These are phyloP conservation scores for Lithophane socia DNA, from an alignment of 2,888 invertebrate species.

Conservation along the genomic window DNA sequence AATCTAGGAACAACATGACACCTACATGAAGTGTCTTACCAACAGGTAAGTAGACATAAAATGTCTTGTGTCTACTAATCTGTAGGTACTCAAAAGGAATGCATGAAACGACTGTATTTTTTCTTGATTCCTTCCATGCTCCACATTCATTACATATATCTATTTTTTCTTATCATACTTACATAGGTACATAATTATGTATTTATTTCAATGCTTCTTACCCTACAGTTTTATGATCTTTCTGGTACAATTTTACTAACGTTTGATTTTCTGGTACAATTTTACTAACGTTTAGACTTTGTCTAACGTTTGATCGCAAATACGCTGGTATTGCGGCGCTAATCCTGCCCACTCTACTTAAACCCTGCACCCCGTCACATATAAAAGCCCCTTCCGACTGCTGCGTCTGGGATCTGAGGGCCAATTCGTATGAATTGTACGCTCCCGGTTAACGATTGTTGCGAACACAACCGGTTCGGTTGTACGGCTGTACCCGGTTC, in stretches of 20 bases:
- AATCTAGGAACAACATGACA: neutral
- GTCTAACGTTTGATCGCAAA: neutral
- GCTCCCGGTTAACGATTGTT: conserved; percentile 76
- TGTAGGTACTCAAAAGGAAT: neutral
- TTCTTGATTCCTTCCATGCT: neutral
- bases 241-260: neutral
- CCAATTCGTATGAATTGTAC: conserved; percentile 82
- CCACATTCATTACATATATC: neutral
- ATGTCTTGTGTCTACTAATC: no score
- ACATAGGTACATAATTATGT: neutral
- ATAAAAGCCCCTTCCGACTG: conserved; percentile 61
- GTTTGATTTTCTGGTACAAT: neutral
- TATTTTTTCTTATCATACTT: no score
- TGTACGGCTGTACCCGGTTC: conserved; percentile 70
- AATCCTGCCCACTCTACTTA: neutral
- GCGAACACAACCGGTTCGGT: conserved; percentile 72
- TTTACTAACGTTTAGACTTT: no score
- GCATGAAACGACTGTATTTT: no score
- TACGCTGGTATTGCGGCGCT: neutral
- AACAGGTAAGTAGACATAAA: no score
- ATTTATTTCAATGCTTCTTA: neutral
- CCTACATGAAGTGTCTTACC: neutral
- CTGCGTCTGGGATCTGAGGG: conserved; percentile 78
- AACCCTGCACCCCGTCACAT: conserved; percentile 29
- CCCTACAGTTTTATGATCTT: neutral